These are phyloP conservation scores for Sebastes schlegelii DNA, from an alignment of 2,113 vertebrate species.

Conservation along the genomic window DNA sequence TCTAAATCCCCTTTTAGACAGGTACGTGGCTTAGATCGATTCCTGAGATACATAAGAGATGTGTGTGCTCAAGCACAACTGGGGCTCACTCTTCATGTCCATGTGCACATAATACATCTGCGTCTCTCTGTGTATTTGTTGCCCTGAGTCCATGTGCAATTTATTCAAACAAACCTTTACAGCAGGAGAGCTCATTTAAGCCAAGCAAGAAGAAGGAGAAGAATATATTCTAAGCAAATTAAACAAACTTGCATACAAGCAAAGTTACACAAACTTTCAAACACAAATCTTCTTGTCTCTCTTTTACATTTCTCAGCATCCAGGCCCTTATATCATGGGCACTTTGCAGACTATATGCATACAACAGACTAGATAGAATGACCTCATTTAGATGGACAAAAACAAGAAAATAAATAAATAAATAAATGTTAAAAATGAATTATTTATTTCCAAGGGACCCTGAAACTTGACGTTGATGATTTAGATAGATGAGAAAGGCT, in stretches of 20 bases:
- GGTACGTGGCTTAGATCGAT: slow-evolving; percentile 64
- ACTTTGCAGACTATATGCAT: not conserved
- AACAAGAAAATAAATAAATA: not conserved
- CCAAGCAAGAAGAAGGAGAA: not conserved
- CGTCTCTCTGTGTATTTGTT: slow-evolving; percentile 31
- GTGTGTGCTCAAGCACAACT: slow-evolving; percentile 52
- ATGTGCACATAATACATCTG: slow-evolving; percentile 14
- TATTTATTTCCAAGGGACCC: not conserved
- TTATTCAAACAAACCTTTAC: slow-evolving; percentile 34
- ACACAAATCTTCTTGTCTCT: not conserved
- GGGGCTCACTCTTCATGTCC: slow-evolving; percentile 23
- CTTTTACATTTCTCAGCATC: too few relatives aligned
- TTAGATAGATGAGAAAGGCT: slow-evolving; percentile 5
- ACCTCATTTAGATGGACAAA: not conserved
- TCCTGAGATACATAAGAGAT: slow-evolving; percentile 41
- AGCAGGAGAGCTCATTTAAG: slow-evolving; percentile 28
- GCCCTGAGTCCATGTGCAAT: not conserved
- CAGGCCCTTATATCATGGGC: too few relatives aligned
- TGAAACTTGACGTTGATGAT: not conserved
- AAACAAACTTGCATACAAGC: not conserved
- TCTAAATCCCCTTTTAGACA: slow-evolving; percentile 66
- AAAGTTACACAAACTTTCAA: slow-evolving; percentile 18
- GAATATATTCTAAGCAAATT: not conserved
- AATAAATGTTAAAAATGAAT: not conserved
- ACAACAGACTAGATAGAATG: not conserved